phyloP scores from a whole-genome alignment of 2,888 invertebrate genomes.

The Macrophya alboannulata region DNA sequence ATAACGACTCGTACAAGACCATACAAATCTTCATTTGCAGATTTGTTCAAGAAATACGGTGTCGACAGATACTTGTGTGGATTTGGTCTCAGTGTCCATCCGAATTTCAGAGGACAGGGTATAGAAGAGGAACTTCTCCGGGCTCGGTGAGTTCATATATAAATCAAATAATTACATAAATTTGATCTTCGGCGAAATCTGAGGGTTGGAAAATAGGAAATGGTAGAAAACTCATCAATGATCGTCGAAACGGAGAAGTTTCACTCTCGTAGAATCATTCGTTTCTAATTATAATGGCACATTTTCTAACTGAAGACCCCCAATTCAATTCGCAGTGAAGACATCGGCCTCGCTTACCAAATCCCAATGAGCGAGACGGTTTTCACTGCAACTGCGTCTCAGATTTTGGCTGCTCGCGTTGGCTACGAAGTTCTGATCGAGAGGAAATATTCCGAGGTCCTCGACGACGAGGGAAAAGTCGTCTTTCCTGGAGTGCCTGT shows the following conservation, averaged over 20 bases:
- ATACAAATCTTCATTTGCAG: neutral
- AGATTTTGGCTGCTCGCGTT: slow-evolving; percentile 67
- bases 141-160: slow-evolving; percentile 66
- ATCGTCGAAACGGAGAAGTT: too few relatives aligned
- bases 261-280: too few relatives aligned
- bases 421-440: slow-evolving; percentile 66
- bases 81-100: slow-evolving; percentile 73
- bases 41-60: slow-evolving; percentile 67
- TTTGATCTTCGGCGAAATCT: neutral
- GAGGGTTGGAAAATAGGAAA: neutral
- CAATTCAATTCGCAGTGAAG: slow-evolving; percentile 61
- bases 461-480: slow-evolving; percentile 64
- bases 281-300: too few relatives aligned
- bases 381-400: slow-evolving; percentile 69
- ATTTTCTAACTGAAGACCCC: too few relatives aligned
- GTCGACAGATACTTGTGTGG: slow-evolving; percentile 72
- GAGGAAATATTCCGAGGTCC: slow-evolving; percentile 61
- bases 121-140: slow-evolving; percentile 67
- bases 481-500: slow-evolving; percentile 65
- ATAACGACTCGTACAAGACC: neutral
- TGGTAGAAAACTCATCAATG: too few relatives aligned
- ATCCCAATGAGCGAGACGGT: slow-evolving; percentile 67
- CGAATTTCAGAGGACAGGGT: slow-evolving; percentile 73
- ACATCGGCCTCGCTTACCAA: slow-evolving; percentile 68
- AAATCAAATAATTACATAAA: neutral